A percentile compares a stretch with the other conserved stretches of the same genome.
These are phyloP conservation scores for Vannuccia rotundouncinata DNA, from an alignment of 2,888 invertebrate genomes.

Conservation along the genomic window DNA sequence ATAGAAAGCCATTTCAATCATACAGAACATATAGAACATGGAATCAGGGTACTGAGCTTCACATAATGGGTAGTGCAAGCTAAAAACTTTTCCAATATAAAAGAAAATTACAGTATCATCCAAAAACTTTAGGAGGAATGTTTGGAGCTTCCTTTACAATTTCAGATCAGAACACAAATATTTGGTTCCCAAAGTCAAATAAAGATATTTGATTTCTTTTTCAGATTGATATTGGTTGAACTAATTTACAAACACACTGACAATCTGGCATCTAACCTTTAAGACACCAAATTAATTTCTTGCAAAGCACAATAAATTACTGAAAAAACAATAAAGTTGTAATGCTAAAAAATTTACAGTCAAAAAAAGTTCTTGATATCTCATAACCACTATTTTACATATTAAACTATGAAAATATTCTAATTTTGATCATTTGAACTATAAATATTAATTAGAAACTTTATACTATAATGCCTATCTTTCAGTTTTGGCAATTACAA, in stretches of 20 bases:
- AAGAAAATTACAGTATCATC: neutral
- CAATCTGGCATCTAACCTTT: neutral
- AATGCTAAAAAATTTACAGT: neutral
- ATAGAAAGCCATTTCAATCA: conserved; percentile 12
- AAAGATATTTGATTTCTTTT: neutral
- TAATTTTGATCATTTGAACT: too few species aligned
- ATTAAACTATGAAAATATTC: too few species aligned
- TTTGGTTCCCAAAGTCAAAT: neutral
- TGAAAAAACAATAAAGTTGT: neutral
- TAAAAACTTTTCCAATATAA: neutral
- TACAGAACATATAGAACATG: neutral
- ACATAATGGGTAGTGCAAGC: neutral
- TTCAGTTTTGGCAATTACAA: too few species aligned
- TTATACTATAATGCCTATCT: too few species aligned
- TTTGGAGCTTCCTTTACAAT: neutral
- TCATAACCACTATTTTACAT: too few species aligned
- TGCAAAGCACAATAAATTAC: neutral
- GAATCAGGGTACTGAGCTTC: conserved; percentile 10
- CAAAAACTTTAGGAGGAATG: neutral
- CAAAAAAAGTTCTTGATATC: too few species aligned
- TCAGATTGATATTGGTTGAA: neutral
- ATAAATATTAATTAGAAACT: too few species aligned
- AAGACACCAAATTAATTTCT: neutral
- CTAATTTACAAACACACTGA: neutral
- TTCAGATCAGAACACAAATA: neutral